Percentiles rank a stretch among this genome's conserved stretches.
phyloP scores from a whole-genome alignment of 2,113 vertebrate genomes.

The Callithrix jacchus region DNA sequence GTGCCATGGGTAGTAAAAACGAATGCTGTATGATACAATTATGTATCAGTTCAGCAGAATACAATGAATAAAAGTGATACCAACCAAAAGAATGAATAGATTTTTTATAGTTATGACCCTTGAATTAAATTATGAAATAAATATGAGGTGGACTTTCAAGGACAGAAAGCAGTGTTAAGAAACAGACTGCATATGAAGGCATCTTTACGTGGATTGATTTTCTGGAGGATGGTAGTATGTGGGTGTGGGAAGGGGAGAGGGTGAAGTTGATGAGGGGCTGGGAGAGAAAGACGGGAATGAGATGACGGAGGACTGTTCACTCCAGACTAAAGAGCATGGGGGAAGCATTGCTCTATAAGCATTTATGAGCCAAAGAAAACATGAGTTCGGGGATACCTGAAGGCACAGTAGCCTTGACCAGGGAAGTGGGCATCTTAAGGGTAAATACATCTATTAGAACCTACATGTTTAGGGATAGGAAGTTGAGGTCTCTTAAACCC shows the following conservation, averaged over 20 bases:
- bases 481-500: background rate
- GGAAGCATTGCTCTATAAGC: background rate
- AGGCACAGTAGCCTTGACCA: background rate
- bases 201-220: background rate
- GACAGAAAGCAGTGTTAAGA: background rate
- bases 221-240: rapidly evolving
- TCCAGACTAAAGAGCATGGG: background rate
- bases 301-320: background rate
- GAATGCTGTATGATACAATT: background rate
- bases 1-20: background rate
- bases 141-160: background rate
- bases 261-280: too few relatives aligned
- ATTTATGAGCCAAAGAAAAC: background rate
- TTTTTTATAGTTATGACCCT: too few relatives aligned
- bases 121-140: background rate
- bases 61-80: background rate
- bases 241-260: rapidly evolving
- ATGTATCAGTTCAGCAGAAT: background rate
- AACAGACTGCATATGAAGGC: background rate
- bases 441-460: background rate
- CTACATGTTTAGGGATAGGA: background rate
- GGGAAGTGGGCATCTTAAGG: background rate
- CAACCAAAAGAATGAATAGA: background rate
- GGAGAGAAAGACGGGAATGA: background rate
- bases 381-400: rapidly evolving